Conservation (phyloP, 2,888 invertebrate genomes). For the Amphipyra berbera region DNA sequence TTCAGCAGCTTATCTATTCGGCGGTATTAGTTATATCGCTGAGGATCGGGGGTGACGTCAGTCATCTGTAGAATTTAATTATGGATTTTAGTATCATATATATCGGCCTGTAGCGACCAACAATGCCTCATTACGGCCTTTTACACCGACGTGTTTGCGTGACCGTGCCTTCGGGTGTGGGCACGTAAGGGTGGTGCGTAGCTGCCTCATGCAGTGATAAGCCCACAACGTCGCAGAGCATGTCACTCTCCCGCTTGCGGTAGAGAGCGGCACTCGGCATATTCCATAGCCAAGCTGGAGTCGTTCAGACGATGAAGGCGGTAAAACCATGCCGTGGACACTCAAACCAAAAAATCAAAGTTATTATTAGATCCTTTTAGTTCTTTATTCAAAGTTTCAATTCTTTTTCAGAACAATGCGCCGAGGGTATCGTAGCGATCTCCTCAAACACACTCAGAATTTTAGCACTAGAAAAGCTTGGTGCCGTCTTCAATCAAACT, state of each 20-base stretch:
- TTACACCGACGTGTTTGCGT: slow-evolving; percentile 78
- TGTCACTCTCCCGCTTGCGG: slow-evolving; percentile 85
- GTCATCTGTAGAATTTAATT: too few species aligned
- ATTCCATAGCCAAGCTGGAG: slow-evolving; percentile 94
- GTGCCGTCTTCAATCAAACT: slow-evolving; percentile 99
- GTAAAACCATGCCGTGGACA: slow-evolving; percentile 93
- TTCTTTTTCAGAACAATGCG: slow-evolving; percentile 95
- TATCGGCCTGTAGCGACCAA: not conserved
- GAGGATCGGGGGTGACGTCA: too few species aligned
- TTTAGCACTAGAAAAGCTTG: slow-evolving; percentile 98
- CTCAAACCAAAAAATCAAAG: slow-evolving; percentile 37
- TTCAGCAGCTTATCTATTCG: too few species aligned
- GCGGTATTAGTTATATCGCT: too few species aligned
- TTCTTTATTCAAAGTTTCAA: slow-evolving; percentile 30
- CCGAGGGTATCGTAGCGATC: slow-evolving; percentile 99
- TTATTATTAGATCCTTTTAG: not conserved
- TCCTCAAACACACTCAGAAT: slow-evolving; percentile 99
- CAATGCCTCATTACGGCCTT: not conserved
- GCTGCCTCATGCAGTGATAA: slow-evolving; percentile 86
- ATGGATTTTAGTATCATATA: too few species aligned
- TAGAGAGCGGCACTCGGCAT: slow-evolving; percentile 91
- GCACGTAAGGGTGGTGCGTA: slow-evolving; percentile 83
- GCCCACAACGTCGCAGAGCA: slow-evolving; percentile 92
- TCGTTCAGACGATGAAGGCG: slow-evolving; percentile 91
- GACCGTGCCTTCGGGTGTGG: slow-evolving; percentile 72